Evolutionary conservation across 2,113 vertebrate species (phyloP).

Genomic region (Andinoacara biseriatus): DNA sequence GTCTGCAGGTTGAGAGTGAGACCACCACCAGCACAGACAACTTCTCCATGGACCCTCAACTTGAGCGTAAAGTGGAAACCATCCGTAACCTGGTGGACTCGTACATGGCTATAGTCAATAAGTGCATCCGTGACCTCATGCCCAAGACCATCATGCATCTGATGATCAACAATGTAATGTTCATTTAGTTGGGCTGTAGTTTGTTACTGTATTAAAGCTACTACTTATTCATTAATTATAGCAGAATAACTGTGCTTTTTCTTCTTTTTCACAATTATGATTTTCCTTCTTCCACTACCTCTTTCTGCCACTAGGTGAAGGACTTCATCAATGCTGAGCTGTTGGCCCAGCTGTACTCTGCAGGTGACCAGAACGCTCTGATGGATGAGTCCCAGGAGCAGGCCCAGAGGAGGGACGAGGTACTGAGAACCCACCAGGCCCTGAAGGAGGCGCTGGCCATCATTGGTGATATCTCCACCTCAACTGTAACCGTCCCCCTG

Average conservation of each 20-base stretch:
- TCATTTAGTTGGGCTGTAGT: neutral
- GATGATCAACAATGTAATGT: slow-evolving; percentile 92
- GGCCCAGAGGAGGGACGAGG: slow-evolving; percentile 90
- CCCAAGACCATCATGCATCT: slow-evolving; percentile 98
- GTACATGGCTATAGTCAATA: slow-evolving; percentile 98
- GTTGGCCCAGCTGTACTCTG: slow-evolving; percentile 92
- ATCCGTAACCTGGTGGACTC: slow-evolving; percentile 97
- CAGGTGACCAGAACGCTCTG: slow-evolving; percentile 91
- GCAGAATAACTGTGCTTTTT: neutral
- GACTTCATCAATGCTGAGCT: slow-evolving; percentile 97
- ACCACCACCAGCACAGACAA: slow-evolving; percentile 87
- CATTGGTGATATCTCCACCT: slow-evolving; percentile 91
- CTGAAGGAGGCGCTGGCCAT: slow-evolving; percentile 90
- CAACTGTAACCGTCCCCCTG: slow-evolving; percentile 87
- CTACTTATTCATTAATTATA: neutral
- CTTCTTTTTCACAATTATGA: neutral
- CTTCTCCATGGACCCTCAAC: slow-evolving; percentile 96
- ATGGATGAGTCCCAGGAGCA: slow-evolving; percentile 97
- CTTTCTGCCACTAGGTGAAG: slow-evolving; percentile 85
- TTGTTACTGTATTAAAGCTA: neutral
- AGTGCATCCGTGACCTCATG: slow-evolving; percentile 95
- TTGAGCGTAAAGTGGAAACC: slow-evolving; percentile 97
- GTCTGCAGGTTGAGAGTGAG: slow-evolving; percentile 87
- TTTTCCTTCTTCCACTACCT: neutral
- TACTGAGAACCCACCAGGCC: slow-evolving; percentile 89